These are phyloP conservation scores for Coreoperca whiteheadi DNA, from an alignment of 2,113 vertebrate species.

Conservation along the genomic window DNA sequence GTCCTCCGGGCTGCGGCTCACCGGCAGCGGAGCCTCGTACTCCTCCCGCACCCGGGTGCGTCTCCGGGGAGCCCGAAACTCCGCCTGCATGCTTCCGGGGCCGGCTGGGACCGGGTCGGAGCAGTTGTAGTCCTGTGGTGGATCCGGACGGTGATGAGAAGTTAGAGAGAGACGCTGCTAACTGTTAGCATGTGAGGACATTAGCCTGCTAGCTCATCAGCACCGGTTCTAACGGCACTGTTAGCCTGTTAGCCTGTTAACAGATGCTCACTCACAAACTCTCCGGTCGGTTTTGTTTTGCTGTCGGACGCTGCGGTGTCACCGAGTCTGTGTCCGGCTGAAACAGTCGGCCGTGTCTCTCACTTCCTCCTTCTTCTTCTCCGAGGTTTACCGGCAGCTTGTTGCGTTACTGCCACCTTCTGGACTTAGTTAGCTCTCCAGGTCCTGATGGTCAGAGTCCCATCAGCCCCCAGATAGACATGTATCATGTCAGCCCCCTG, in stretches of 20 bases:
- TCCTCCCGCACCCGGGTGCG: constrained; percentile 86
- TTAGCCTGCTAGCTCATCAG: not conserved
- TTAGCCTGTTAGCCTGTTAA: not conserved
- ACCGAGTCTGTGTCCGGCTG: constrained; percentile 33
- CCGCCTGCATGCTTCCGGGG: constrained; percentile 76
- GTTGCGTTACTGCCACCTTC: too few species aligned
- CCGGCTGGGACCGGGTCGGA: not conserved
- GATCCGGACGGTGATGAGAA: not conserved
- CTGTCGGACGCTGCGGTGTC: constrained; percentile 26
- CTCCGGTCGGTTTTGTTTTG: constrained; percentile 18
- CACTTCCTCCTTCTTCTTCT: constrained; percentile 1
- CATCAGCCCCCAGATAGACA: too few species aligned
- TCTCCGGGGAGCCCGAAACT: constrained; percentile 89
- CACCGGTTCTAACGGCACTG: not conserved
- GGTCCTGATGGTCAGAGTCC: too few species aligned
- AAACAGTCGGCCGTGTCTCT: not conserved
- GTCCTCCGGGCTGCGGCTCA: constrained; percentile 48
- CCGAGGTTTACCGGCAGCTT: too few species aligned
- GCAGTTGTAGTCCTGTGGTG: not conserved
- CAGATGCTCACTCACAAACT: not conserved
- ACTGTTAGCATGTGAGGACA: not conserved
- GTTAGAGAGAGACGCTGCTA: not conserved
- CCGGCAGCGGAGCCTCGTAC: constrained; percentile 86
- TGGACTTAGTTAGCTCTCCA: too few species aligned
- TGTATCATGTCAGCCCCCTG: too few species aligned